Conservation (phyloP, 2,113 vertebrate species). For the Pluvialis apricaria region DNA sequence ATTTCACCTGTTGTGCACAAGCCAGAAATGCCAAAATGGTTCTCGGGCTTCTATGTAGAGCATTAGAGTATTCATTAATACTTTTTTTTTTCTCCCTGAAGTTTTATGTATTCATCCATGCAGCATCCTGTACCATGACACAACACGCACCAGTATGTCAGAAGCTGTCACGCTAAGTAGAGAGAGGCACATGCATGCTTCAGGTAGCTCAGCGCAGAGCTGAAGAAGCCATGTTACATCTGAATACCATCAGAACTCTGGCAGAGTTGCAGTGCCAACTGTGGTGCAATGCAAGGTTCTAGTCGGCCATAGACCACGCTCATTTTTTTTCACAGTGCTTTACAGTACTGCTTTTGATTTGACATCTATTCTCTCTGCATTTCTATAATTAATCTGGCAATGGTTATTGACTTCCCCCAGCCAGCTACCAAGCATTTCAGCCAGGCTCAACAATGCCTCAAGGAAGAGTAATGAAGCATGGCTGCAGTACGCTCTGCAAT, state of each 20-base stretch:
- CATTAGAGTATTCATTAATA: neutral
- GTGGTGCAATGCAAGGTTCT: too few relatives aligned
- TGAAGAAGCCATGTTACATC: neutral
- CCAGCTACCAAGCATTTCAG: neutral
- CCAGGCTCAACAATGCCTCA: neutral
- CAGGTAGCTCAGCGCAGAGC: neutral
- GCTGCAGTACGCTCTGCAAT: neutral
- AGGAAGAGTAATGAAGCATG: neutral
- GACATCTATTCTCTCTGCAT: neutral
- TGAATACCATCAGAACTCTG: neutral
- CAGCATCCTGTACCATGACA: neutral
- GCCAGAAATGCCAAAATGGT: neutral
- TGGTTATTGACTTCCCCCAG: neutral
- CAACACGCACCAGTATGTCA: neutral
- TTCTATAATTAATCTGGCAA: neutral
- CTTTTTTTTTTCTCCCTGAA: neutral
- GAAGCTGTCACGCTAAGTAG: neutral
- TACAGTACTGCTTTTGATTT: neutral
- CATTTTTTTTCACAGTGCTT: neutral
- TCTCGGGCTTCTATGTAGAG: neutral
- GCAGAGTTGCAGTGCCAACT: too few relatives aligned
- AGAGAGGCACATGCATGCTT: neutral
- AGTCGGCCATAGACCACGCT: neutral
- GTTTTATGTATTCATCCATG: neutral
- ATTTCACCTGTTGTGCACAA: neutral